A percentile compares a stretch with the other conserved stretches of the same genome.
Conservation (phyloP, 2,888 invertebrate species). For the Phyto melanocephala region DNA sequence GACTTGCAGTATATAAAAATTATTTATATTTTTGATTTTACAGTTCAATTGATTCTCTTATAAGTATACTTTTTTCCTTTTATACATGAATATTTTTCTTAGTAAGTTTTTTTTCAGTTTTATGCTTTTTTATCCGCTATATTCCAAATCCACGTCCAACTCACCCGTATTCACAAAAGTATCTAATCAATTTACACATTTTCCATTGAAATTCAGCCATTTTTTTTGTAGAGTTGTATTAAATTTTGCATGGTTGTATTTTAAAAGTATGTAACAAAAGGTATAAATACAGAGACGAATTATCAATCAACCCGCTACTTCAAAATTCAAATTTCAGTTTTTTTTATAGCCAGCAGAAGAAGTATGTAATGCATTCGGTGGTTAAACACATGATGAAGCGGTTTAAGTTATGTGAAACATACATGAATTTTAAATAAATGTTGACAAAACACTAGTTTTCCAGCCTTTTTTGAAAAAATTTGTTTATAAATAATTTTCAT, state of each 20-base stretch:
- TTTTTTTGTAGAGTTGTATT: slow-evolving; percentile 28
- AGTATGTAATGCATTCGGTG: too few species aligned
- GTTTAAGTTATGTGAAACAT: too few species aligned
- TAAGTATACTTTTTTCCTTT: slow-evolving; percentile 11
- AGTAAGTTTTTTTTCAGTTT: neutral
- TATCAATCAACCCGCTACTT: too few species aligned
- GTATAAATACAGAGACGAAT: too few species aligned
- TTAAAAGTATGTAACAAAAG: too few species aligned
- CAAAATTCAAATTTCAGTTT: too few species aligned
- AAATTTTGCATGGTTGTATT: neutral
- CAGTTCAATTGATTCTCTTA: slow-evolving; percentile 20
- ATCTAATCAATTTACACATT: slow-evolving; percentile 31
- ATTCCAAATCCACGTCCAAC: slow-evolving; percentile 65
- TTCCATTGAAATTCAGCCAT: neutral
- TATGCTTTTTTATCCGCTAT: slow-evolving; percentile 44
- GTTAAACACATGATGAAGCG: too few species aligned
- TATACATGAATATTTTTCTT: slow-evolving; percentile 25
- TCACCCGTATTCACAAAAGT: slow-evolving; percentile 67
- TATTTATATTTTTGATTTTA: slow-evolving; percentile 46
- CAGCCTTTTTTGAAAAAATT: too few species aligned
- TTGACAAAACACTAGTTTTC: too few species aligned
- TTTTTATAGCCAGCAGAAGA: too few species aligned
- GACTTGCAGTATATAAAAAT: slow-evolving; percentile 46
- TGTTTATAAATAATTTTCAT: too few species aligned
- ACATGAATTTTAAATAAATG: too few species aligned